phyloP scores from a whole-genome alignment of 2,888 invertebrate genomes.

The Drosophila atroscutellata region DNA sequence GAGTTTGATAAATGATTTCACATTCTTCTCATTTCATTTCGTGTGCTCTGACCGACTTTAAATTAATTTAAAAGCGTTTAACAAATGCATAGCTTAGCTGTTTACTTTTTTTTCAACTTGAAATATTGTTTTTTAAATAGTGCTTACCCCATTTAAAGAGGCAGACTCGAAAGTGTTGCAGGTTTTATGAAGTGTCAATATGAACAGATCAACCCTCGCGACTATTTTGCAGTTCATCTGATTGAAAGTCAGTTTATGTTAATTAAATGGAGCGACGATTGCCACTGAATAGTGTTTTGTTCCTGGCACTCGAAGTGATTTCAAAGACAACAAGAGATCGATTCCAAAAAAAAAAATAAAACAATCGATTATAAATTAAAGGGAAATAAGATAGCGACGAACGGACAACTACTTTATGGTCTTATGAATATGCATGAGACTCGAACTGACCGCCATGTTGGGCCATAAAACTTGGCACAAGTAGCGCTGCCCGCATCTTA shows the following conservation, averaged over 20 bases:
- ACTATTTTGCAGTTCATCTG: slow-evolving; percentile 30
- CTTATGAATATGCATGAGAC: slow-evolving; percentile 71
- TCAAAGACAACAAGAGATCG: slow-evolving; percentile 45
- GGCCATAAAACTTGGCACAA: slow-evolving; percentile 57
- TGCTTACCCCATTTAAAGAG: slow-evolving; percentile 8
- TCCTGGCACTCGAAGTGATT: slow-evolving; percentile 26
- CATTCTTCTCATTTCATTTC: slow-evolving; percentile 14
- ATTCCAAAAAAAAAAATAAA: slow-evolving; percentile 18
- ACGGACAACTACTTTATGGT: slow-evolving; percentile 31
- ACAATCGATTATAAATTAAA: slow-evolving; percentile 50
- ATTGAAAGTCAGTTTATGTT: slow-evolving; percentile 51
- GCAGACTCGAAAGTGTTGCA: background rate
- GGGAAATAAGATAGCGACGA: slow-evolving; percentile 40
- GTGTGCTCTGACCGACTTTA: slow-evolving; percentile 16
- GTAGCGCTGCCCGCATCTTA: slow-evolving; percentile 28
- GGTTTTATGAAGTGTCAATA: slow-evolving; percentile 28
- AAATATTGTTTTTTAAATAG: slow-evolving; percentile 35
- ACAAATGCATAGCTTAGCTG: slow-evolving; percentile 41
- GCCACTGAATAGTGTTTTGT: slow-evolving; percentile 26
- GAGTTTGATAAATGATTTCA: slow-evolving; percentile 64
- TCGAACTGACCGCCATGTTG: slow-evolving; percentile 49
- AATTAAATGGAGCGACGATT: slow-evolving; percentile 37
- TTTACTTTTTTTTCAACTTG: slow-evolving; percentile 1
- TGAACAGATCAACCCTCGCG: slow-evolving; percentile 43
- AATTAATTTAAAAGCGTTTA: slow-evolving; percentile 63